phyloP scores from a whole-genome alignment of 2,797 vertebrate genomes.

The Erpetoichthys calabaricus region DNA sequence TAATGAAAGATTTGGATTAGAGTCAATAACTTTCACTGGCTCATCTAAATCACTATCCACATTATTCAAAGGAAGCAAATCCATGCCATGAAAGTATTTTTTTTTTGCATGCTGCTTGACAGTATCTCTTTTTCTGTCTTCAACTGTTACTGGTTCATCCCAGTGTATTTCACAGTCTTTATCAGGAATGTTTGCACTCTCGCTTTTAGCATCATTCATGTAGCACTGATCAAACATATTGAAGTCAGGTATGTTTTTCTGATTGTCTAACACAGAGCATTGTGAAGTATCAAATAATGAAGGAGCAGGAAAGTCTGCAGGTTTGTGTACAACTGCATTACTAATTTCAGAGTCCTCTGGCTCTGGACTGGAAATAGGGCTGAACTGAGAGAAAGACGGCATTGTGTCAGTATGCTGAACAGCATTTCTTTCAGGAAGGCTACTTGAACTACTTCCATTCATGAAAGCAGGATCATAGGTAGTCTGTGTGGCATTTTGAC shows the following conservation, averaged over 20 bases:
- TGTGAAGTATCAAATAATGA: conserved; percentile 46
- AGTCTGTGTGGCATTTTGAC: conserved; percentile 35
- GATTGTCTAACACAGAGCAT: conserved; percentile 46
- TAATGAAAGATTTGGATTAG: conserved; percentile 27
- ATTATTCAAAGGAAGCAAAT: conserved; percentile 34
- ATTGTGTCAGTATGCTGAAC: conserved; percentile 55
- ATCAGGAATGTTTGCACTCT: conserved; percentile 30
- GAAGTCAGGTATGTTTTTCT: conserved; percentile 38
- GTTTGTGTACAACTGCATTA: conserved; percentile 42
- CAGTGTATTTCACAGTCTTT: conserved; percentile 25
- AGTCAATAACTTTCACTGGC: conserved; percentile 33
- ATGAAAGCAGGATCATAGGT: conserved; percentile 60
- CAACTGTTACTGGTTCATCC: conserved; percentile 28
- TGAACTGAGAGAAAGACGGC: conserved; percentile 69
- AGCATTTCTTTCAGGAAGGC: conserved; percentile 54
- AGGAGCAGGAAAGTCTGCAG: conserved; percentile 54
- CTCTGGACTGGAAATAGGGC: conserved; percentile 82
- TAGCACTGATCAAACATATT: conserved; percentile 67
- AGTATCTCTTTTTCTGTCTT: conserved; percentile 28
- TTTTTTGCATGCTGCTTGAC: conserved; percentile 39
- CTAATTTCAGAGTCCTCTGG: conserved; percentile 56
- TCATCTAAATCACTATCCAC: conserved; percentile 39
- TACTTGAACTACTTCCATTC: conserved; percentile 65
- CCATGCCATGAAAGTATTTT: conserved; percentile 33
- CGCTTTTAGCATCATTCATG: conserved; percentile 53